These are phyloP conservation scores for Trichacis sp. DNA, from an alignment of 2,888 invertebrate genomes.

Conservation along the genomic window DNA sequence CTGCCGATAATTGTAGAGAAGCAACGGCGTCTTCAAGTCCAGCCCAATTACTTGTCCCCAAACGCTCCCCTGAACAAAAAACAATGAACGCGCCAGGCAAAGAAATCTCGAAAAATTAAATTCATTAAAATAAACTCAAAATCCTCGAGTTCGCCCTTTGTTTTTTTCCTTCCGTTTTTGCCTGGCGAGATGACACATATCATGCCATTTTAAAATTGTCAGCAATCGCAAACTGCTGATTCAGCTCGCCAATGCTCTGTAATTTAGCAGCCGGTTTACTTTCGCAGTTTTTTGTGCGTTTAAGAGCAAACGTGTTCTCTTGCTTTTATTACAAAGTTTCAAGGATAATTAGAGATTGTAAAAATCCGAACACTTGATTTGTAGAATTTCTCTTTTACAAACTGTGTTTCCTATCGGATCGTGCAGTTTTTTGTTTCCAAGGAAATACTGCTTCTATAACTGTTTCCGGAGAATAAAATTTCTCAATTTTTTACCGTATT, in stretches of 20 bases:
- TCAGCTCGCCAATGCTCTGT: constrained; percentile 24
- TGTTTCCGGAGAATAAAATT: no score
- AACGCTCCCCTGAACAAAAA: constrained; percentile 49
- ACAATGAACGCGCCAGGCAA: constrained; percentile 2
- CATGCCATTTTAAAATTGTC: neutral
- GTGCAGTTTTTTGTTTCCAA: neutral
- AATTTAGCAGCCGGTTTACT: constrained; percentile 25
- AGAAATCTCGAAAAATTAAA: neutral
- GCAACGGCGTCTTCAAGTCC: constrained; percentile 52
- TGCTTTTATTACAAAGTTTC: neutral
- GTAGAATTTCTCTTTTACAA: neutral
- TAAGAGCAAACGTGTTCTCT: neutral
- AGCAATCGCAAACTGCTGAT: no score
- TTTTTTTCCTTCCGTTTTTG: neutral
- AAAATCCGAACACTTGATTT: neutral
- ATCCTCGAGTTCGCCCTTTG: neutral
- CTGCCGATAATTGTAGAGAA: constrained; percentile 67
- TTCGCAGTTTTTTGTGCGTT: constrained; percentile 21
- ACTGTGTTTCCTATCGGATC: no score
- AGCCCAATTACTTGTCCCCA: constrained; percentile 66
- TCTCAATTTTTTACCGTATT: no score
- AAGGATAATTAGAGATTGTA: neutral
- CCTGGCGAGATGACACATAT: neutral
- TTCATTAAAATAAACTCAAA: neutral
- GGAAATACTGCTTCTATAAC: no score